These are phyloP conservation scores for Melinaea menophilus DNA, from an alignment of 2,888 invertebrate genomes.

Conservation along the genomic window DNA sequence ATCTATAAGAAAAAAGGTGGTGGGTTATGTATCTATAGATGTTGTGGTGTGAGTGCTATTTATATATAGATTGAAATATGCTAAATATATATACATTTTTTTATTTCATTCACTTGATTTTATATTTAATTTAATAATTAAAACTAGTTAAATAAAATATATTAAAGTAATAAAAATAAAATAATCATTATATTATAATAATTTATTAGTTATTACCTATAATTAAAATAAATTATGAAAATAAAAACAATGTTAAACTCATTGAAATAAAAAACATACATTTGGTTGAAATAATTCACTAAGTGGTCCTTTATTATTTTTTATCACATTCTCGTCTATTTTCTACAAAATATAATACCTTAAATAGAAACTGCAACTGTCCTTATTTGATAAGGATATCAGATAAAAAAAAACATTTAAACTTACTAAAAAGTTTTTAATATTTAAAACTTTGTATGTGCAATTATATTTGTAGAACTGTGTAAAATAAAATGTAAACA, in stretches of 20 bases:
- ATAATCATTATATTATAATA: too few species aligned
- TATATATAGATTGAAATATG: too few species aligned
- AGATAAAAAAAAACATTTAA: background rate
- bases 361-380: too few species aligned
- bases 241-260: background rate
- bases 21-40: too few species aligned
- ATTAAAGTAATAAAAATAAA: too few species aligned
- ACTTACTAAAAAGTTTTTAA: background rate
- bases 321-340: slow-evolving; percentile 2
- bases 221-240: slow-evolving; percentile 3
- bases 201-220: background rate
- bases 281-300: slow-evolving; percentile 4
- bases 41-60: too few species aligned
- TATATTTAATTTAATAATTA: too few species aligned
- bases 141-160: background rate
- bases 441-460: background rate
- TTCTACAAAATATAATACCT: background rate
- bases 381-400: too few species aligned
- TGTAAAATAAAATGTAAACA: background rate
- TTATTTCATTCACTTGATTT: too few species aligned
- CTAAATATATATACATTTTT: too few species aligned
- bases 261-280: background rate
- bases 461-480: too few species aligned
- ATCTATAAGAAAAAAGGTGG: too few species aligned
- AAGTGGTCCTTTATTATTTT: slow-evolving; percentile 1